Evolutionary conservation across 30 jellyfish, hydroid and myxozoan genomes (phyloP), one percentile per base, ranked within the genome.

Genomic region (Hydra vulgaris): DNA sequence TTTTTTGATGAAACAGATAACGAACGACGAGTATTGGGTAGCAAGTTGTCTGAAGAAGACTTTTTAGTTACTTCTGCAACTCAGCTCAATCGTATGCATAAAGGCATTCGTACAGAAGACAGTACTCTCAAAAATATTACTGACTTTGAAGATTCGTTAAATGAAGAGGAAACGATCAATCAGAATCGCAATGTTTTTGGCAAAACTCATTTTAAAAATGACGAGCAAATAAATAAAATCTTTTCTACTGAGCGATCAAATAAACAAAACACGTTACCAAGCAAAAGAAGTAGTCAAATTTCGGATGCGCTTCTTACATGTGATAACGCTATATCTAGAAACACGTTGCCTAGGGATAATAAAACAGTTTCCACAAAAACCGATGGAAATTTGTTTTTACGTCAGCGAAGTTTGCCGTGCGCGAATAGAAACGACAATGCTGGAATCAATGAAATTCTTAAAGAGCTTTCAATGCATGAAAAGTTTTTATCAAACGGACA

Each of bases 1-100:
- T 23, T 23, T n/a, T 68, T 68, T 15, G 75, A 68, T 68, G 75
- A 68, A 68, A 68, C 75, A 68, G 27, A 68, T 68, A 68, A 68
- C 15, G 27, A 3, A 3, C 15, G 16, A 23, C 26, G 8, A n/a
- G 75, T 15, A n/a, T 15, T 68, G 25, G 75, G 75, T 23, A 68
- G 15, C 8, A 23, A 68, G 75, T 68, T 68, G 75, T n/a, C 75
- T 8, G 75, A 68, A 68, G 75, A 68, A 23, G 27, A 15, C 4
- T 68, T 68, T 68, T 20, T 68, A n/a, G 27, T 68, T 68, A 68
- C 75, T 15, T 15, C 75, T 68, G 25, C 26, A 8, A 68, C 26
- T 15, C 75, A 68, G 16, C 61, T 40, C 12, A 15, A 68, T 68
- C 7, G 8, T 20, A 68, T 68, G 25, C 7, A 68, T 68, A 23